Base-by-base conservation (phyloP, 2,113 vertebrate species). In the Propithecus coquereli region DNA sequence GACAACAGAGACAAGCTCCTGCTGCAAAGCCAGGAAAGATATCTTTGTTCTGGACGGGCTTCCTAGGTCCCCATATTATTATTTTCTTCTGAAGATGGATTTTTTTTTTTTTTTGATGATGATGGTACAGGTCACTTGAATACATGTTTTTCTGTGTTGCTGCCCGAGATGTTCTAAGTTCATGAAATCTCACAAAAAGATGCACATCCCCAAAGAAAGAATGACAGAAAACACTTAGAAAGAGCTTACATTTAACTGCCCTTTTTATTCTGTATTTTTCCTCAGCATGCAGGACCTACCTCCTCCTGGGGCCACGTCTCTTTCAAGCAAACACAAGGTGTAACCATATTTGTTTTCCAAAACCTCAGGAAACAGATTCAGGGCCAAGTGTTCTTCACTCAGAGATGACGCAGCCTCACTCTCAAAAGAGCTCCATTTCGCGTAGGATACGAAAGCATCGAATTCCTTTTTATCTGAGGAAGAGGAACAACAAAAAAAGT, bases 301-400 rank as follows among this genome's bases (percentile, higher is more conserved):
- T 99, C 99, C 99, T 96, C 99, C 99, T 0, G 99, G 99, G 73
- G 99, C 97, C 79, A 99, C 82, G 71, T 99, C 99, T 97, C 99
- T 99, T 96, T 99, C 99, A 73, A 99, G 96, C 94, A 99, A 98
- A 95, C 99, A 99, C 76, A 99, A 96, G 11, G 98, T 99, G 91
- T 99, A 99, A 40, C 99, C 99, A 43, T 99, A 99, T 97, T 97
- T 98, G 43, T 98, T 98, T 98, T 99, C 99, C 84, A 99, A 90
- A 32, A 99, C 95, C 7, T 98, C 97, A 59, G 99, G 98, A 43
- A 99, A 97, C 13, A 99, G 79, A 8, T 97, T 98, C 95, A 99
- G 74, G 17, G 99, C 99, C 97, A 99, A 98, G 80, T 74, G 94
- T 66, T 98, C 98, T 79, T 99, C 99, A 37, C 34, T 94, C 66